Base-by-base conservation (phyloP, 2,888 invertebrate species). In the Diploptera punctata region DNA sequence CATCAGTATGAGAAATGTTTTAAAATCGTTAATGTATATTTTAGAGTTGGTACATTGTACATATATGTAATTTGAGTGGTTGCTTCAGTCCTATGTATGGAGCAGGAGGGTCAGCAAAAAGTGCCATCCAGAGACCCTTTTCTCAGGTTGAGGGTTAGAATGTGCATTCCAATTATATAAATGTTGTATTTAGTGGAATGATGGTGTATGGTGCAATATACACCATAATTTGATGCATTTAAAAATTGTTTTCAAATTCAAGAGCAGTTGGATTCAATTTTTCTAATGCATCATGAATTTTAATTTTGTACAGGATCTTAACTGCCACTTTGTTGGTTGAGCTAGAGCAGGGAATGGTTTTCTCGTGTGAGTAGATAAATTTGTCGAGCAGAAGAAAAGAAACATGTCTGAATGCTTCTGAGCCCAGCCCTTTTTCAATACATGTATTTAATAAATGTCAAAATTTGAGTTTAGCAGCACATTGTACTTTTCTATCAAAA, bases 111-210 rank as follows among this genome's bases (percentile, higher is more conserved):
- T 62, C 67, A 65, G 69, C 68, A 68, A 65, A n/a, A 65, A 54
- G 71, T 74, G 74, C 74, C 74, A 74, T 74, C 74, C 74, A 71
- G 60, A 60, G 57, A 52, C 73, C 70, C 70, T 61, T 71, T 43
- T 71, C 71, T 71, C 71, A 71, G 74, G 71, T 71, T 71, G 65
- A 65, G 71, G 68, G 70, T 73, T 73, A 73, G 73, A 73, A 72
- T 62, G 70, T 71, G 71, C 75, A 73, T 75, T 75, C 75, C 75
- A 73, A 69, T 75, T 61, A 67, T 73, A 71, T 75, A 67, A 60
- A 73, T 71, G 60, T 69, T 69, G 69, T 69, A 60, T 69, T 68
- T 69, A 57, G 69, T 69, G 69, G 65, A 44, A 24, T 47, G 18
- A 16, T 18, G 65, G 65, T 65, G 65, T 65, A 65, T 65, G 47